Evolutionary conservation across 30 jellyfish, hydroid and myxozoan genomes (phyloP), one percentile per base, ranked within the genome.

Genomic region (Nemopilema nomurai): DNA sequence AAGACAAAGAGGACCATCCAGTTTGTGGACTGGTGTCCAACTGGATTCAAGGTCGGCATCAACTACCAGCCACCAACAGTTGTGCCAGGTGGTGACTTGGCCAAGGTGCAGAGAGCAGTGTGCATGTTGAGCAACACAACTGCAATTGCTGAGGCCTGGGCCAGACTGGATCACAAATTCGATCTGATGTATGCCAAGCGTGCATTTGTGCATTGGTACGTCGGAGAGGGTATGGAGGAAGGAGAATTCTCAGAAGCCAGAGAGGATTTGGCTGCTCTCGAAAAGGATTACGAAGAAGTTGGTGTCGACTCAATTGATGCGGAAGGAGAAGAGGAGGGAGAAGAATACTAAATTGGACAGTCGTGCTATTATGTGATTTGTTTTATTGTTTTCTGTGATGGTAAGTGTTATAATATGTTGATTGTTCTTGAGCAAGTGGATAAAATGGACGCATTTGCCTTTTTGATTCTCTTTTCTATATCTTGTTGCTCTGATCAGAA

Each of bases 171-270:
- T 52, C 98, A 87, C 81, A 91, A 91, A 70, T 91, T 91, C 65
- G 98, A 92, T 84, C 87, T 92, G 66, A 88, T 92, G 97, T 92
- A 87, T 74, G 97, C 97, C 82, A 92, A 92, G 90, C 96, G 98
- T 82, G 98, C 98, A 1, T 92, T 92, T 82, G 98, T 92, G 69
- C 98, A 92, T 74, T 92, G 98, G 98, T 92, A 92, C 57, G 98
- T 92, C 16, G 98, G 98, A 25, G 98, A 92, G 64, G 98, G 98
- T 82, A 92, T 92, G 98, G 98, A 92, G 57, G 98, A 92, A 92
- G 98, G 98, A 62, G 98, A 92, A 77, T 92, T 92, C 90, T 87
- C 97, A 51, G 98, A 92, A 69, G 98, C 98, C 16, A 96, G 98
- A 67, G 98, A 92, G 72, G 98, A 92, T 76, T 79, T 92, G 98